Percentiles rank a stretch among this genome's conserved stretches.
Evolutionary conservation across 2,888 invertebrate species (phyloP).

Genomic region (Cetonia aurata): DNA sequence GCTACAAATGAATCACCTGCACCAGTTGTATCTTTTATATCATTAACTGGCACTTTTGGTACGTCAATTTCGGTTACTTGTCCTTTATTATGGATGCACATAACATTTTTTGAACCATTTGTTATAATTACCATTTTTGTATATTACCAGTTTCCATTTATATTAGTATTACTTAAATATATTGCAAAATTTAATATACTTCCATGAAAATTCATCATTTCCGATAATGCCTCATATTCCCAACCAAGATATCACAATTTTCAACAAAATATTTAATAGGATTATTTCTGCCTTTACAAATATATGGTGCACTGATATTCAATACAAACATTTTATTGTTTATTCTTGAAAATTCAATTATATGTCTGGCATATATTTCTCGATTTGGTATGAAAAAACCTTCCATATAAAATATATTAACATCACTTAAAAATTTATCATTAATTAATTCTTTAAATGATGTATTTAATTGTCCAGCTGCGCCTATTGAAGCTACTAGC

Average conservation of each 20-base stretch:
- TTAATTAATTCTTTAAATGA: slow-evolving; percentile 55
- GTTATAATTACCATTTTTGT: slow-evolving; percentile 74
- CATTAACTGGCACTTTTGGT: slow-evolving; percentile 61
- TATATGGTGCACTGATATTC: slow-evolving; percentile 71
- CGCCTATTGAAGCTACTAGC: slow-evolving; percentile 70
- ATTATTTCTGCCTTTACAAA: slow-evolving; percentile 65
- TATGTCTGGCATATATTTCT: slow-evolving; percentile 64
- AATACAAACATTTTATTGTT: slow-evolving; percentile 66
- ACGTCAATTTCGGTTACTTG: slow-evolving; percentile 58
- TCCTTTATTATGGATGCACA: slow-evolving; percentile 62
- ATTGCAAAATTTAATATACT: slow-evolving; percentile 52
- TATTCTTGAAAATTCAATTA: slow-evolving; percentile 64
- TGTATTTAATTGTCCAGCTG: slow-evolving; percentile 66
- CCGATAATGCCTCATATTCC: slow-evolving; percentile 69
- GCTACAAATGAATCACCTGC: slow-evolving; percentile 74
- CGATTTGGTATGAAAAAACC: slow-evolving; percentile 72
- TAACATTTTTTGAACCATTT: slow-evolving; percentile 71
- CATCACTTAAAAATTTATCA: slow-evolving; percentile 53
- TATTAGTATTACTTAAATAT: slow-evolving; percentile 49
- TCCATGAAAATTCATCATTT: slow-evolving; percentile 56
- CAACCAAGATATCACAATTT: slow-evolving; percentile 69
- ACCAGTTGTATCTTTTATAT: slow-evolving; percentile 71
- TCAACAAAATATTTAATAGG: slow-evolving; percentile 66
- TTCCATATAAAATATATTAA: slow-evolving; percentile 68
- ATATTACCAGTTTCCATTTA: slow-evolving; percentile 49